Percentiles rank a stretch among this genome's conserved stretches.
These are phyloP conservation scores for Silvanus unidentatus DNA, from an alignment of 2,888 invertebrate species.

Conservation along the genomic window DNA sequence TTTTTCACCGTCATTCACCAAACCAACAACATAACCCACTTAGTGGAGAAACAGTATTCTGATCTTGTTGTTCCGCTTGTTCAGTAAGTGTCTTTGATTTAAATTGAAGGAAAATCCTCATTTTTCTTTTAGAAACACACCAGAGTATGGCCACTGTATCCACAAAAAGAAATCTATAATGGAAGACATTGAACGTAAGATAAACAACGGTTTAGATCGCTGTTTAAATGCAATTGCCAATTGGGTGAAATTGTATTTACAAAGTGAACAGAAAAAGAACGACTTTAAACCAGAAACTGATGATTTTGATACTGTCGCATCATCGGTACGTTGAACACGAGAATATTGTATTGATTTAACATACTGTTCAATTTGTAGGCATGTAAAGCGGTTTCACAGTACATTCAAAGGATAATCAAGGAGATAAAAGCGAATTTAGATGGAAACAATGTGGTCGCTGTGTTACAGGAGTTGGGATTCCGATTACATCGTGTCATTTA, in stretches of 20 bases:
- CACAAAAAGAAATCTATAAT: conserved; percentile 79
- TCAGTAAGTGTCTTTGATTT: conserved; percentile 68
- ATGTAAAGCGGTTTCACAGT: conserved; percentile 77
- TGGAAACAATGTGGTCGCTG: conserved; percentile 83
- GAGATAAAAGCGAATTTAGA: conserved; percentile 79
- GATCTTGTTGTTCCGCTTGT: conserved; percentile 85
- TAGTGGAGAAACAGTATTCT: conserved; percentile 88
- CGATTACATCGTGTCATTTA: conserved; percentile 90
- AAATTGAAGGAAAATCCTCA: conserved; percentile 10
- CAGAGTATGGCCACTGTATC: conserved; percentile 82
- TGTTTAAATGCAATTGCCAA: conserved; percentile 76
- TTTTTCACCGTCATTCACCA: conserved; percentile 92
- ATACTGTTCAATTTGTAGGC: conserved; percentile 53
- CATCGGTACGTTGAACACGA: conserved; percentile 56
- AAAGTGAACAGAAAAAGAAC: conserved; percentile 89
- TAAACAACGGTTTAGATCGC: conserved; percentile 80
- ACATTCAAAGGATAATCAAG: conserved; percentile 68
- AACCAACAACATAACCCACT: conserved; percentile 86
- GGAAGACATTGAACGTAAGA: conserved; percentile 84
- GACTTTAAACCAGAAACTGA: conserved; percentile 89
- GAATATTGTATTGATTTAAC: conserved; percentile 2
- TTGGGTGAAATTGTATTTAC: conserved; percentile 85
- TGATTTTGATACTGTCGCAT: conserved; percentile 73
- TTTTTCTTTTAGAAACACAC: conserved; percentile 62
- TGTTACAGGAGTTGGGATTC: conserved; percentile 83